Percentiles rank a stretch among this genome's conserved stretches.
phyloP scores from a whole-genome alignment of 2,888 invertebrate genomes.

The Epiperipatus broadwayi region DNA sequence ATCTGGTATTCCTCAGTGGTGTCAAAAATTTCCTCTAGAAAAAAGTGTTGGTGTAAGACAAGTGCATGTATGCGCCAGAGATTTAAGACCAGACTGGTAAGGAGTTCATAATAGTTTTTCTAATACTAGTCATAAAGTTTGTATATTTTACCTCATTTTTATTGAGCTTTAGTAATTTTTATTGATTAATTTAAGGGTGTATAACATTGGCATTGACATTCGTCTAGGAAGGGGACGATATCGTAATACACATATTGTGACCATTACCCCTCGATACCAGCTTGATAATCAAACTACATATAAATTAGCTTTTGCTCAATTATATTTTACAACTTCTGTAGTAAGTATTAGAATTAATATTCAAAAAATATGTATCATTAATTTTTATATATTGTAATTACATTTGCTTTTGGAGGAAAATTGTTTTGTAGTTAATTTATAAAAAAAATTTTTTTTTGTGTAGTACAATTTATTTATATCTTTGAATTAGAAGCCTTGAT shows the following conservation, averaged over 20 bases:
- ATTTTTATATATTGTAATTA: too few species aligned
- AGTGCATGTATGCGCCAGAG: constrained; percentile 39
- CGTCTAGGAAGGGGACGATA: constrained; percentile 71
- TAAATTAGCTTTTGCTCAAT: constrained; percentile 69
- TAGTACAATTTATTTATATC: too few species aligned
- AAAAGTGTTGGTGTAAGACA: constrained; percentile 48
- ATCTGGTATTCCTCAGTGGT: constrained; percentile 43
- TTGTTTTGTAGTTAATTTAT: too few species aligned
- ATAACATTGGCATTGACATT: constrained; percentile 71
- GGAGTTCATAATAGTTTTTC: neutral
- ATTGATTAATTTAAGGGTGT: constrained; percentile 35
- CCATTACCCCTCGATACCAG: constrained; percentile 76
- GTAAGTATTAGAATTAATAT: constrained; percentile 32
- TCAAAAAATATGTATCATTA: too few species aligned
- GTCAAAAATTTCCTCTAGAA: constrained; percentile 63
- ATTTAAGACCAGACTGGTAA: constrained; percentile 41
- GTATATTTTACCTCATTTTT: constrained; percentile 4
- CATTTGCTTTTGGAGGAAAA: too few species aligned
- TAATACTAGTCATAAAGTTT: constrained; percentile 9
- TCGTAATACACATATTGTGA: constrained; percentile 71
- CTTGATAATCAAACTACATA: constrained; percentile 63
- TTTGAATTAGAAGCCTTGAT: too few species aligned
- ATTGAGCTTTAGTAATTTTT: neutral
- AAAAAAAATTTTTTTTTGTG: too few species aligned
- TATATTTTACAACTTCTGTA: constrained; percentile 52